phyloP scores from a whole-genome alignment of 1,140 invertebrate species.

The Anastrepha obliqua region DNA sequence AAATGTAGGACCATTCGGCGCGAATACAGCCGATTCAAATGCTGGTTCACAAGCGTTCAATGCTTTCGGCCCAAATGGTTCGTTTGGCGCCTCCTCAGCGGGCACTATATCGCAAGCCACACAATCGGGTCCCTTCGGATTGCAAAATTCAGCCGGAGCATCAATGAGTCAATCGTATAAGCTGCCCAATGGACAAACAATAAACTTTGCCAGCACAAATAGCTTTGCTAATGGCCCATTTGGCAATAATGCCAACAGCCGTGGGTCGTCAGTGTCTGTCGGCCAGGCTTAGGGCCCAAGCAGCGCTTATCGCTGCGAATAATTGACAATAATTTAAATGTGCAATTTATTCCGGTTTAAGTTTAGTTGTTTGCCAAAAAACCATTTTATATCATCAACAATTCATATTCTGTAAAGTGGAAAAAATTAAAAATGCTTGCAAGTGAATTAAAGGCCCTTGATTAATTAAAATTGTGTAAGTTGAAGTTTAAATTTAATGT shows the following conservation, averaged over 20 bases:
- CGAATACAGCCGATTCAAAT: conserved; percentile 64
- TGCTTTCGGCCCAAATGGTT: conserved; percentile 63
- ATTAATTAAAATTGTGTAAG: background rate
- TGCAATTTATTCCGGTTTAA: background rate
- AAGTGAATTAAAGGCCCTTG: too few relatives aligned
- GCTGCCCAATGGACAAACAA: conserved; percentile 72
- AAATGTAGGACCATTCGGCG: conserved; percentile 61
- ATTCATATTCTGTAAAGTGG: too few relatives aligned
- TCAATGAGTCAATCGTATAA: conserved; percentile 69
- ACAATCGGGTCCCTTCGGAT: conserved; percentile 64
- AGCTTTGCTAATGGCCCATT: conserved; percentile 71
- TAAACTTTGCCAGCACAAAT: conserved; percentile 72
- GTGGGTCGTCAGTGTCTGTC: conserved; percentile 66
- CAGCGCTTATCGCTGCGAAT: background rate
- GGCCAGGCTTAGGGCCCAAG: conserved; percentile 10
- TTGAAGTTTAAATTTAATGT: background rate
- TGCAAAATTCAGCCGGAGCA: conserved; percentile 68
- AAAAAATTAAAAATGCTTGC: too few relatives aligned
- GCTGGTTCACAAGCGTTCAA: conserved; percentile 70
- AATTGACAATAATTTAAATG: background rate
- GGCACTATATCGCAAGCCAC: conserved; percentile 70
- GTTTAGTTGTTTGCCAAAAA: too few relatives aligned
- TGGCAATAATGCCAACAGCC: conserved; percentile 67
- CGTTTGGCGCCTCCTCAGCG: conserved; percentile 72
- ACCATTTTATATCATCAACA: too few relatives aligned